Base-by-base conservation (phyloP, 2,113 vertebrate genomes). In the Gopherus flavomarginatus region DNA sequence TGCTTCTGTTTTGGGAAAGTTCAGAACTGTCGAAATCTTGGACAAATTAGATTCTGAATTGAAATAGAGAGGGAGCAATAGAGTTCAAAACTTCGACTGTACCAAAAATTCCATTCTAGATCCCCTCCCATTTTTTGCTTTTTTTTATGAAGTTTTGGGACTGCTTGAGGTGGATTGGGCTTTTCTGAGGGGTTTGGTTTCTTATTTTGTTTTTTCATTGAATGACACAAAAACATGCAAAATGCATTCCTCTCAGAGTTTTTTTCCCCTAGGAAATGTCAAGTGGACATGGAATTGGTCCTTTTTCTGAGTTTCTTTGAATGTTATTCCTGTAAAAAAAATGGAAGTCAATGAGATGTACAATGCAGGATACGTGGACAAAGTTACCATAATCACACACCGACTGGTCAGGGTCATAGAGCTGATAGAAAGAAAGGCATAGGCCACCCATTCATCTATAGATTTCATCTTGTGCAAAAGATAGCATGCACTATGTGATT, bases 1-100 rank as follows among this genome's bases (percentile, higher is more conserved):
- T 98, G 97, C 97, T 98, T 98, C 98, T 98, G 98, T 98, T 98
- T 98, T 98, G 96, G 98, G 98, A 98, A 98, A 97, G 98, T 98
- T 98, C 98, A 97, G 97, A 97, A 96, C 84, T 93, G 98, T 97
- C 97, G 96, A 97, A 97, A 96, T 98, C 97, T 97, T 97, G 98
- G 98, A 97, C 96, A 98, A 98, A 98, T 98, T 96, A 96, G 93
- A 97, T 96, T 98, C 97, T 98, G 98, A 98, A 97, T 97, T 97
- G 94, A 97, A 95, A 96, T 96, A 95, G 94, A 94, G 95, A 95
- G 95, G 94, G 89, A 94, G 93, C 92, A 96, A 96, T 90, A 97
- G 95, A 97, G 96, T 96, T 97, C 90, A 95, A 98, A 98, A 96
- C 96, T 98, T 98, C 92, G 91, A 87, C 94, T 97, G 95, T 94